Evolutionary conservation across 2,797 vertebrate genomes (phyloP).

Genomic region (Hippopotamyrus pictus): DNA sequence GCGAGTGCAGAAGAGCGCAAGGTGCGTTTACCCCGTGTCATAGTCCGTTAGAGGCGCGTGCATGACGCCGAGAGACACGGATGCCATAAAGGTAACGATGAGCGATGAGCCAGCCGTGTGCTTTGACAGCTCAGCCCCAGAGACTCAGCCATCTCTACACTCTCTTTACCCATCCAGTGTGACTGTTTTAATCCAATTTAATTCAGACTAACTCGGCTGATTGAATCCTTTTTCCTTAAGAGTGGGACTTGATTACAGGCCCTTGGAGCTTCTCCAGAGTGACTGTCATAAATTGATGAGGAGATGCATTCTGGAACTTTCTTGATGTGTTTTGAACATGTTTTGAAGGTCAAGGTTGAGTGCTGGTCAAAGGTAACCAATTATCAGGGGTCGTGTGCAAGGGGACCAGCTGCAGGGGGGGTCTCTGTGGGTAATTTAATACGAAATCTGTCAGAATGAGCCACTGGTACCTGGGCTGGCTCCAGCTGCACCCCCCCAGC

Average conservation of each 20-base stretch:
- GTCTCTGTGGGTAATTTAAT: constrained; percentile 30
- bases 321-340: background rate
- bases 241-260: constrained; percentile 18
- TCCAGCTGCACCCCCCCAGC: background rate
- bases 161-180: constrained; percentile 22
- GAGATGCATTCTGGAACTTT: background rate
- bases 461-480: constrained; percentile 1
- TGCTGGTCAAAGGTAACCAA: constrained; percentile 20
- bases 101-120: constrained; percentile 19
- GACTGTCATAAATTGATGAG: background rate
- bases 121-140: constrained; percentile 25
- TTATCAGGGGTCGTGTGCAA: constrained; percentile 18
- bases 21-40: background rate
- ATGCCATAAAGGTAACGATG: constrained; percentile 19
- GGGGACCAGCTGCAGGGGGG: background rate
- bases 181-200: constrained; percentile 28
- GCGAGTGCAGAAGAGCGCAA: background rate
- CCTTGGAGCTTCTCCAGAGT: background rate
- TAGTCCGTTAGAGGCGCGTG: background rate
- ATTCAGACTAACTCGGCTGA: constrained; percentile 37
- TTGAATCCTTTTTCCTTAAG: constrained; percentile 40
- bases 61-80: background rate
- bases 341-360: constrained; percentile 38
- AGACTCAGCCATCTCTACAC: background rate
- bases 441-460: constrained; percentile 5